Percentiles rank a stretch among this genome's conserved stretches.
phyloP scores from a whole-genome alignment of 1,140 invertebrate genomes.

The Oncopeltus fasciatus region DNA sequence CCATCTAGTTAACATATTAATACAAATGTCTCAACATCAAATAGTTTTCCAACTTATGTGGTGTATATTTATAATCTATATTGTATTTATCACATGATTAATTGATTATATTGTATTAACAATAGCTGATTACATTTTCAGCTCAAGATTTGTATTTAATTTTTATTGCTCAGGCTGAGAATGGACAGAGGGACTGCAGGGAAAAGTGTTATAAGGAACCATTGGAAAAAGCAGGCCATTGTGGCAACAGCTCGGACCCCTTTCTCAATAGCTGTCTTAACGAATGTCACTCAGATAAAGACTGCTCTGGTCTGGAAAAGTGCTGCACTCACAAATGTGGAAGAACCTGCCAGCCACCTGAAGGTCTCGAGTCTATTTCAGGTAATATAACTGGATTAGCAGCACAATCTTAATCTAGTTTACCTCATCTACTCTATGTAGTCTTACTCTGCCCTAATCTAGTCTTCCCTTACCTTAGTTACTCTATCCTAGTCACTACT shows the following conservation, averaged over 20 bases:
- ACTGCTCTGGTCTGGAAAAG: conserved; percentile 44
- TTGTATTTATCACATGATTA: neutral
- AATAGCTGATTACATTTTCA: neutral
- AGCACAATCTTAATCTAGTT: neutral
- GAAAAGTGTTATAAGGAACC: neutral
- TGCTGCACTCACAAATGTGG: conserved; percentile 50
- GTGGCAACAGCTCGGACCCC: conserved; percentile 27
- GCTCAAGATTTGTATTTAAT: neutral
- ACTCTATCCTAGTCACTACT: neutral
- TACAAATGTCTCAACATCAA: neutral
- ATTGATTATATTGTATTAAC: neutral
- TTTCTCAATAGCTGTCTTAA: conserved; percentile 43
- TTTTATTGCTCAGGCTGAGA: neutral
- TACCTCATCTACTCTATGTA: neutral
- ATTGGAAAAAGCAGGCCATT: conserved; percentile 28
- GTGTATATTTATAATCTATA: neutral
- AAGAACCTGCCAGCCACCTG: conserved; percentile 42
- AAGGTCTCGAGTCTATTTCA: conserved; percentile 33
- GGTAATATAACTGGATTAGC: conserved; percentile 20
- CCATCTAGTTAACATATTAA: too few relatives aligned
- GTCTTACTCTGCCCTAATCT: neutral
- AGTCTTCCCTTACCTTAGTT: neutral
- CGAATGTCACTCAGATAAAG: conserved; percentile 42
- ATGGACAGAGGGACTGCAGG: neutral
- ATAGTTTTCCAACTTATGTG: neutral